Evolutionary conservation across 2,113 vertebrate species (phyloP).

Genomic region (Cynocephalus volans): DNA sequence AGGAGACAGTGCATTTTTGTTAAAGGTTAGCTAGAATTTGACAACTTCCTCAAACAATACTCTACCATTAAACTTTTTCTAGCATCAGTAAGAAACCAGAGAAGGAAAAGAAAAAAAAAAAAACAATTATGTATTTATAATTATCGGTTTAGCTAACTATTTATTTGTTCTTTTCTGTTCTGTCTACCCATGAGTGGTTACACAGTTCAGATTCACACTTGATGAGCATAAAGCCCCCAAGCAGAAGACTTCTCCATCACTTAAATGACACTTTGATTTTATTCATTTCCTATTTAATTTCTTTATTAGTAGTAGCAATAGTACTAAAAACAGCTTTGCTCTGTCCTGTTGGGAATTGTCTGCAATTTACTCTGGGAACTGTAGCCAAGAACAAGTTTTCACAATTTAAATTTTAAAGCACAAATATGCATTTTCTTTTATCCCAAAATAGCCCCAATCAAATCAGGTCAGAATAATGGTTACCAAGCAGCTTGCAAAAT

Average conservation of each 20-base stretch:
- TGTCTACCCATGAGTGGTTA: not conserved
- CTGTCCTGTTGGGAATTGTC: not conserved
- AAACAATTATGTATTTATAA: not conserved
- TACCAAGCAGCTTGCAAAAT: slow-evolving; percentile 26
- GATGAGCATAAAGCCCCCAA: not conserved
- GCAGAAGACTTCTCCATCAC: not conserved
- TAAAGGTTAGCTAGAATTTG: not conserved
- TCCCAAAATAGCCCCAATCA: slow-evolving; percentile 41
- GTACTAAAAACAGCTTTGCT: not conserved
- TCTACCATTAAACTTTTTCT: not conserved
- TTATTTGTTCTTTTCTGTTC: not conserved
- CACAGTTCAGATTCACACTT: not conserved
- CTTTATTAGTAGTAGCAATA: not conserved
- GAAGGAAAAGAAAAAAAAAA: not conserved
- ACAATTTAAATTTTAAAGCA: not conserved
- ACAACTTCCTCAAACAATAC: not conserved
- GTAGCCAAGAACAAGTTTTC: not conserved
- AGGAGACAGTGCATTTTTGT: not conserved
- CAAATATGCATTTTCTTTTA: slow-evolving; percentile 4
- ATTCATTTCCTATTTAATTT: not conserved
- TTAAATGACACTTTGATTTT: not conserved
- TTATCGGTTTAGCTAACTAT: not conserved
- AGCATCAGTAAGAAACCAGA: not conserved
- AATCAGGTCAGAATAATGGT: slow-evolving; percentile 38
- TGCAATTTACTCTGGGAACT: not conserved